A percentile compares a stretch with the other conserved stretches of the same genome.
Conservation (phyloP, 1,140 invertebrate species). For the Octopus sinensis region DNA sequence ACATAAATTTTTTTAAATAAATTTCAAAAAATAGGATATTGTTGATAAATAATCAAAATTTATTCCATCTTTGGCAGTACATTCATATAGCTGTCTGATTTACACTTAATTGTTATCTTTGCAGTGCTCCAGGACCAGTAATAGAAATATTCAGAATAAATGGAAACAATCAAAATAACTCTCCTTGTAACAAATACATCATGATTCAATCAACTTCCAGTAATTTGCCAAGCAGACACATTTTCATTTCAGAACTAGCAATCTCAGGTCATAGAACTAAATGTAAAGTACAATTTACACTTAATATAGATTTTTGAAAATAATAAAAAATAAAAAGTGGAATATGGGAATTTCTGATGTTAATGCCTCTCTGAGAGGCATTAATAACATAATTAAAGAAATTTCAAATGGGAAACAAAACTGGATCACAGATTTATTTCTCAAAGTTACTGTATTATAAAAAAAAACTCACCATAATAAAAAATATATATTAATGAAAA, state of each 20-base stretch:
- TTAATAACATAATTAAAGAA: too few species aligned
- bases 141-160: conserved; percentile 14
- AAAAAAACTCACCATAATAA: too few species aligned
- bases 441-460: too few species aligned
- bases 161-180: conserved; percentile 16
- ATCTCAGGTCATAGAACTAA: conserved; percentile 3
- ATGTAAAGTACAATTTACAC: not conserved
- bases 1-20: not conserved
- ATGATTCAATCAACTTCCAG: conserved; percentile 9
- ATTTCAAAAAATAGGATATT: not conserved
- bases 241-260: not conserved
- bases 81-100: conserved; percentile 16
- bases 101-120: conserved; percentile 9
- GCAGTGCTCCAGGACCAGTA: conserved; percentile 14
- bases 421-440: too few species aligned
- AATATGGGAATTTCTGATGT: too few species aligned
- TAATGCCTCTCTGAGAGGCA: too few species aligned
- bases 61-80: conserved; percentile 17
- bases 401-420: too few species aligned
- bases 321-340: too few species aligned
- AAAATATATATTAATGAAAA: too few species aligned
- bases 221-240: conserved; percentile 3
- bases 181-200: conserved; percentile 16
- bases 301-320: too few species aligned
- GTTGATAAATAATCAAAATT: conserved; percentile 17